phyloP scores from a whole-genome alignment of 2,113 vertebrate species.

The Tragelaphus strepsiceros region DNA sequence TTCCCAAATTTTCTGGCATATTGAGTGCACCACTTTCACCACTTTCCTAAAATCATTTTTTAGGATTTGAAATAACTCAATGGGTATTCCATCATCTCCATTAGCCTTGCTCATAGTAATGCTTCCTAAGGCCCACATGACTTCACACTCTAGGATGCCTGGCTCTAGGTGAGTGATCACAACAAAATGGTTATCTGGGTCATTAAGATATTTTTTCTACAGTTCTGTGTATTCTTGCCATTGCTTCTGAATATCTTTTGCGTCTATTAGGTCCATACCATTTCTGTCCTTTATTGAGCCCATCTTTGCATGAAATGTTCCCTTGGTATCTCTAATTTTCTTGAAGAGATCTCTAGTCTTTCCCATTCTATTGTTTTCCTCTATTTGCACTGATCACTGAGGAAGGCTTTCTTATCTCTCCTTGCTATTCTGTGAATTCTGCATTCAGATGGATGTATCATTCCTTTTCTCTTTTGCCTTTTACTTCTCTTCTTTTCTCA shows the following conservation, averaged over 20 bases:
- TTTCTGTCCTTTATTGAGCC: neutral
- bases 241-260: neutral
- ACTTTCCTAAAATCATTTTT: neutral
- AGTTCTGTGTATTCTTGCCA: neutral
- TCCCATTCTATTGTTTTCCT: neutral
- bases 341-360: neutral
- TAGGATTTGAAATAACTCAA: neutral
- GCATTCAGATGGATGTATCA: neutral
- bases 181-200: neutral
- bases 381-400: neutral
- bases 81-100: neutral
- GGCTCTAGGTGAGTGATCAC: neutral
- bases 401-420: neutral
- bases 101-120: neutral
- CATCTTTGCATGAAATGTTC: neutral
- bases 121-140: neutral
- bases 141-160: neutral
- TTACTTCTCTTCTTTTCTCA: neutral
- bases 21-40: neutral
- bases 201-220: neutral
- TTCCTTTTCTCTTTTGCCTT: neutral
- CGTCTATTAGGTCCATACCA: neutral
- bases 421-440: neutral
- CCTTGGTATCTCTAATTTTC: neutral
- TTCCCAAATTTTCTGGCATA: neutral